Conservation (phyloP, 2,797 vertebrate genomes). For the Ctenochaetus hawaiiensis region DNA sequence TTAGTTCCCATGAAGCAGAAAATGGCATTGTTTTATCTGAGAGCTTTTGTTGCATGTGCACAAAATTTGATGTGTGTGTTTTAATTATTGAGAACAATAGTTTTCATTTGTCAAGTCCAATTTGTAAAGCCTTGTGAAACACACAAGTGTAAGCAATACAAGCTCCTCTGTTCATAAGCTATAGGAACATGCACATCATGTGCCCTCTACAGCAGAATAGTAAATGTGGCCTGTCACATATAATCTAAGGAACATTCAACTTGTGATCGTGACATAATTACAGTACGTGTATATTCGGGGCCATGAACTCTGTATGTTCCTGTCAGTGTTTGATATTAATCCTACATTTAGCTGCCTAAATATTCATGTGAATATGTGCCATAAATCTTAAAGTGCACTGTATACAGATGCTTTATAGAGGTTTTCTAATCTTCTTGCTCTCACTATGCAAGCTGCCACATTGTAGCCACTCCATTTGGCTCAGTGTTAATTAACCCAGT, state of each 20-base stretch:
- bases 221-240: slow-evolving; percentile 29
- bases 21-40: slow-evolving; percentile 12
- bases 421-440: slow-evolving; percentile 67
- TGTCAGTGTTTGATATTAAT: slow-evolving; percentile 64
- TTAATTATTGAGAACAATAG: slow-evolving; percentile 6
- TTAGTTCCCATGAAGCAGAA: slow-evolving; percentile 6
- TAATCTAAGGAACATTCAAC: slow-evolving; percentile 35
- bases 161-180: background rate
- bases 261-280: slow-evolving; percentile 46
- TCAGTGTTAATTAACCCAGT: slow-evolving; percentile 77
- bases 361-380: slow-evolving; percentile 63
- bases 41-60: slow-evolving; percentile 16
- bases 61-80: slow-evolving; percentile 19
- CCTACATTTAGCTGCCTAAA: slow-evolving; percentile 67
- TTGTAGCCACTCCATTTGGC: slow-evolving; percentile 69
- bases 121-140: slow-evolving; percentile 29
- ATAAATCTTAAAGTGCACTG: slow-evolving; percentile 62
- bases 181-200: slow-evolving; percentile 9
- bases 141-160: slow-evolving; percentile 1
- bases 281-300: slow-evolving; percentile 44
- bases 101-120: slow-evolving; percentile 12
- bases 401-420: slow-evolving; percentile 58
- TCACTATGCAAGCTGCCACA: slow-evolving; percentile 55
- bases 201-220: slow-evolving; percentile 22
- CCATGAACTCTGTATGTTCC: slow-evolving; percentile 56